Evolutionary conservation across 2,797 vertebrate genomes (phyloP).

Genomic region (Lagothrix lagotricha): DNA sequence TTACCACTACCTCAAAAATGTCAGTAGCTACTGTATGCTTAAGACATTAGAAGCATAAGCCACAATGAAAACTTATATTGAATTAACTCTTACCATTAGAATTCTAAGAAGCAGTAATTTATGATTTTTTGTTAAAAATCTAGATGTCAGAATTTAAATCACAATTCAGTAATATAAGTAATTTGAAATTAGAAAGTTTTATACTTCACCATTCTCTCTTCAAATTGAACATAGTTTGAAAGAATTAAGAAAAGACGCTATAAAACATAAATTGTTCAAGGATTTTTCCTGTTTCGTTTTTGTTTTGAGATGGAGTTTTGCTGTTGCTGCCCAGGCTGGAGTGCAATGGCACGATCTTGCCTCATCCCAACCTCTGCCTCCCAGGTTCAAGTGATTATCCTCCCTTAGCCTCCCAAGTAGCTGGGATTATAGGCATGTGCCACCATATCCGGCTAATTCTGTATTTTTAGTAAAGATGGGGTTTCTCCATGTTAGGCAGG

Average conservation of each 20-base stretch:
- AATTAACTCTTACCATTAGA: background rate
- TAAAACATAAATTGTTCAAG: conserved; percentile 30
- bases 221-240: conserved; percentile 40
- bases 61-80: background rate
- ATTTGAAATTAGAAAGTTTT: conserved; percentile 25
- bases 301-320: background rate
- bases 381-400: too few relatives aligned
- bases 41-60: background rate
- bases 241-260: conserved; percentile 15
- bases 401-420: too few relatives aligned
- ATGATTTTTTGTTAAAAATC: conserved; percentile 29
- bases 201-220: conserved; percentile 5
- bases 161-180: background rate
- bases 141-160: background rate
- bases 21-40: background rate
- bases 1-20: conserved; percentile 44
- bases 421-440: too few relatives aligned
- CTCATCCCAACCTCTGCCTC: too few relatives aligned
- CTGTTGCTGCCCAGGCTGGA: too few relatives aligned
- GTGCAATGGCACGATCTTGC: too few relatives aligned
- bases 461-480: background rate
- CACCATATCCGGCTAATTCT: background rate
- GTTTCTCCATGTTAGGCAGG: background rate
- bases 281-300: conserved; percentile 11
- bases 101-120: conserved; percentile 33